Percentiles rank a stretch among this genome's conserved stretches.
phyloP scores from a whole-genome alignment of 2,797 vertebrate species.

The Pseudotriccus pelzelni region DNA sequence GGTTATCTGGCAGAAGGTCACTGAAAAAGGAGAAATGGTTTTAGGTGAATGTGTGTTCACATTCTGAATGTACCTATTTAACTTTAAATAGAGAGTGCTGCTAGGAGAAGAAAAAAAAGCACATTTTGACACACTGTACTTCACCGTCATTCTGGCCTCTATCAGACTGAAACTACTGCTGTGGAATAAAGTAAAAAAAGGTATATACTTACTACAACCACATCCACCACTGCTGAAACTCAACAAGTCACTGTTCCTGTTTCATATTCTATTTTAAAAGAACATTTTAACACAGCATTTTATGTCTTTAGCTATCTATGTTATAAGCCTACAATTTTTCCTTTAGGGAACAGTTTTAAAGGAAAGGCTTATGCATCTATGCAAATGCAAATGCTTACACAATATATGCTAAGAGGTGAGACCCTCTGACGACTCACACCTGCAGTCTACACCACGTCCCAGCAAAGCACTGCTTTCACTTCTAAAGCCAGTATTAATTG shows the following conservation, averaged over 20 bases:
- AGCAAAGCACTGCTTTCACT: not conserved
- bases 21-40: not conserved
- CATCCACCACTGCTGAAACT: not conserved
- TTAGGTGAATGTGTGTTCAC: not conserved
- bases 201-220: not conserved
- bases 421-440: rapidly evolving
- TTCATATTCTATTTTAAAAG: not conserved
- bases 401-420: not conserved
- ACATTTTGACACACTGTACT: not conserved
- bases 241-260: not conserved
- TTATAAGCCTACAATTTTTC: not conserved
- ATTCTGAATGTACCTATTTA: not conserved
- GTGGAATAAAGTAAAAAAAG: not conserved
- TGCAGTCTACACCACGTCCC: not conserved
- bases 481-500: not conserved
- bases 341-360: not conserved
- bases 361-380: not conserved
- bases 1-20: not conserved
- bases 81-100: not conserved
- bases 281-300: not conserved
- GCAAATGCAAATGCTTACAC: not conserved
- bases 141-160: not conserved
- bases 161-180: not conserved
- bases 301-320: not conserved
- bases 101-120: not conserved